Evolutionary conservation across 2,888 invertebrate species (phyloP).

Genomic region (Chaetoderma sp.): DNA sequence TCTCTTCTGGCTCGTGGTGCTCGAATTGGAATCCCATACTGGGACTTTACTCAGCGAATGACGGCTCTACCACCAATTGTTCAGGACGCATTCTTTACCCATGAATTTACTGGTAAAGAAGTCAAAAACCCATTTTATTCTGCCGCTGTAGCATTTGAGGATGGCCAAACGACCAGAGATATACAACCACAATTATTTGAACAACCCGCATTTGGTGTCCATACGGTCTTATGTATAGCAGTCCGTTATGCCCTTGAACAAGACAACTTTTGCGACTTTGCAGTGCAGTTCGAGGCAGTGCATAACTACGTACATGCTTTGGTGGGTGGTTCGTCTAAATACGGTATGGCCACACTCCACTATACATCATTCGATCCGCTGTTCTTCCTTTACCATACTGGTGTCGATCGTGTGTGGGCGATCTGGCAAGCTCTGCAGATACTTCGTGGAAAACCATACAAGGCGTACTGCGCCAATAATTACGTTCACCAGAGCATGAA

Average conservation of each 20-base stretch:
- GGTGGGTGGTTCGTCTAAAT: conserved; percentile 14
- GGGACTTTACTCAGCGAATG: conserved; percentile 37
- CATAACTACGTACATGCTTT: conserved; percentile 26
- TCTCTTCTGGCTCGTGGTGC: conserved; percentile 33
- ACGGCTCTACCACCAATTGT: conserved; percentile 28
- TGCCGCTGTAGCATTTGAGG: conserved; percentile 28
- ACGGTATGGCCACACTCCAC: conserved; percentile 27
- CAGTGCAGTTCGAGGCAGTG: conserved; percentile 30
- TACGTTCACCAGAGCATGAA: conserved; percentile 27
- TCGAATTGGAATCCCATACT: conserved; percentile 38
- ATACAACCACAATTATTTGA: conserved; percentile 21
- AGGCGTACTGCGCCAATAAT: conserved; percentile 37
- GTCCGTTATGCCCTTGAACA: conserved; percentile 36
- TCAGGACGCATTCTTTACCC: conserved; percentile 27
- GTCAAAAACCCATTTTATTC: conserved; percentile 34
- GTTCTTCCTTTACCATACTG: conserved; percentile 25
- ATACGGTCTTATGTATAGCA: conserved; percentile 32
- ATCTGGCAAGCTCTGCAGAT: conserved; percentile 38
- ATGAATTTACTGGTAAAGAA: conserved; percentile 16
- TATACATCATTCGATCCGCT: conserved; percentile 29
- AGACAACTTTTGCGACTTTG: conserved; percentile 40
- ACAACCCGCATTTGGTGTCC: conserved; percentile 29
- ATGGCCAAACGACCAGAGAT: conserved; percentile 16
- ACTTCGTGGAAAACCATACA: conserved; percentile 24
- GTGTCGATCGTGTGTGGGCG: conserved; percentile 28